A percentile compares a stretch with the other conserved stretches of the same genome.
Conservation (phyloP, 2,888 invertebrate genomes). For the Scaptomyza tumidula region DNA sequence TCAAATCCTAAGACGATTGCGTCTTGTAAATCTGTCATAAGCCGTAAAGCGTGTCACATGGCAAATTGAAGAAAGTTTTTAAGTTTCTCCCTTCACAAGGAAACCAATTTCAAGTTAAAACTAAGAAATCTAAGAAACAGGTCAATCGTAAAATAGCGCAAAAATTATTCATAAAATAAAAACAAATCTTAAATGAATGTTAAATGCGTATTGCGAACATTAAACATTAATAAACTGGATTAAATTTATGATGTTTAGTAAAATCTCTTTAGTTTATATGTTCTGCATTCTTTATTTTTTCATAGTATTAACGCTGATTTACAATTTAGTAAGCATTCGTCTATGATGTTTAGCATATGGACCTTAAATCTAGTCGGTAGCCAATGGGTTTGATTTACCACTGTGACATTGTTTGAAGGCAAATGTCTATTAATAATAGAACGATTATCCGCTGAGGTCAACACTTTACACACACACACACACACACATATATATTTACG, state of each 20-base stretch:
- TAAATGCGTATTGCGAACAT: no score
- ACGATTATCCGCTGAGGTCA: constrained; percentile 75
- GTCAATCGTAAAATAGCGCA: not conserved
- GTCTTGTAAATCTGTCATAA: constrained; percentile 80
- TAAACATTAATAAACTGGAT: no score
- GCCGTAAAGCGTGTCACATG: constrained; percentile 83
- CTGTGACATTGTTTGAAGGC: constrained; percentile 69
- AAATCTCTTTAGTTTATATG: no score
- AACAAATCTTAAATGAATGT: not conserved
- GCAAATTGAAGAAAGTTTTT: constrained; percentile 80
- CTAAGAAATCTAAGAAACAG: not conserved
- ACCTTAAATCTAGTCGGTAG: constrained; percentile 43
- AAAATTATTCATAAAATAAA: not conserved
- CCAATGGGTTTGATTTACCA: constrained; percentile 42
- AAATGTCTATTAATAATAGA: constrained; percentile 71
- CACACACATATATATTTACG: constrained; percentile 29
- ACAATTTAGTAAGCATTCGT: not conserved
- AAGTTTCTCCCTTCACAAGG: constrained; percentile 1
- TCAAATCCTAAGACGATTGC: constrained; percentile 66
- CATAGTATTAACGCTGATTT: not conserved
- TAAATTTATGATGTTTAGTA: no score
- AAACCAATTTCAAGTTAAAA: constrained; percentile 8
- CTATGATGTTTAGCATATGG: constrained; percentile 21
- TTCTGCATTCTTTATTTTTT: not conserved
- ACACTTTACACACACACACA: constrained; percentile 55